phyloP scores from a whole-genome alignment of 37 sponge, comb jelly and placozoan species.

The Diacarnus erythraeanus region DNA sequence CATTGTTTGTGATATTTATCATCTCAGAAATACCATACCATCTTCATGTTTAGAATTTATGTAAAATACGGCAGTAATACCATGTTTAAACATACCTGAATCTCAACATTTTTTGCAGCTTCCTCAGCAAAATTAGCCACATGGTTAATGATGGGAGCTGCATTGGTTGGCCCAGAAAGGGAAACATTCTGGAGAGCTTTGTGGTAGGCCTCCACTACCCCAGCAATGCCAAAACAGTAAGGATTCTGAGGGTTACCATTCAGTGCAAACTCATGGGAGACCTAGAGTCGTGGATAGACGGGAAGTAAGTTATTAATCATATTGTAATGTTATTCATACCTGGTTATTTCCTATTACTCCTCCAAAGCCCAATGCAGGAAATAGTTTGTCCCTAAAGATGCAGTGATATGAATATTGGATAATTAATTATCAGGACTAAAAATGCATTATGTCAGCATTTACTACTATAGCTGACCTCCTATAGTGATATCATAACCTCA shows the following conservation, averaged over 20 bases:
- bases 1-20: not conserved
- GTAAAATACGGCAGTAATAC: no score
- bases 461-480: no score
- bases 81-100: no score
- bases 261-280: conserved; percentile 88
- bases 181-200: conserved; percentile 42
- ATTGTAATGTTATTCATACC: not conserved
- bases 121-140: conserved; percentile 78
- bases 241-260: conserved; percentile 81
- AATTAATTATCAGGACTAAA: not conserved
- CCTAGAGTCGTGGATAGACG: conserved; percentile 34
- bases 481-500: not conserved
- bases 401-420: not conserved
- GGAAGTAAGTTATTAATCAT: not conserved
- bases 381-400: conserved; percentile 80
- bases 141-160: conserved; percentile 83
- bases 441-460: not conserved
- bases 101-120: conserved; percentile 23
- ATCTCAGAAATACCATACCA: no score
- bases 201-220: conserved; percentile 70
- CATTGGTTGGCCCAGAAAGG: conserved; percentile 79
- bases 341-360: conserved; percentile 55
- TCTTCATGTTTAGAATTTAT: no score
- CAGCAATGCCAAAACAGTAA: conserved; percentile 68
- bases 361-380: conserved; percentile 93